Evolutionary conservation across 1,140 invertebrate species (phyloP).

Genomic region (Drosophila sulfurigaster): DNA sequence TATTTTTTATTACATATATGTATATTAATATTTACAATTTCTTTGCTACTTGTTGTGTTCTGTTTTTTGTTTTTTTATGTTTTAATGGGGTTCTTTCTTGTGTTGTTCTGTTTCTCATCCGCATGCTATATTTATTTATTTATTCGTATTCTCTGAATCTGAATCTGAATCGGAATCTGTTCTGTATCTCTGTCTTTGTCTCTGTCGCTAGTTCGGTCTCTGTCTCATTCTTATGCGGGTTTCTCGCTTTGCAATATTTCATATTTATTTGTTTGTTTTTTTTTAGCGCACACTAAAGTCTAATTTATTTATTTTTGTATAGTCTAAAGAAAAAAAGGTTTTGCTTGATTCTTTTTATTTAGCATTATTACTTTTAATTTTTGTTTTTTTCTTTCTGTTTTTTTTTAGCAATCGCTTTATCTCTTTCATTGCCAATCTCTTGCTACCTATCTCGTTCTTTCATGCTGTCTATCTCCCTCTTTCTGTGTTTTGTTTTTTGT

Average conservation of each 20-base stretch:
- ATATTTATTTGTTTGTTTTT: slow-evolving; percentile 40
- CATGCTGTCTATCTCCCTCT: background rate
- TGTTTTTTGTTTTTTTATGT: slow-evolving; percentile 1
- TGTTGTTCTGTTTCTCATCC: slow-evolving; percentile 8
- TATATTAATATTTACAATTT: slow-evolving; percentile 75
- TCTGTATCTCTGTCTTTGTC: slow-evolving; percentile 4
- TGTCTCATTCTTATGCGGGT: slow-evolving; percentile 18
- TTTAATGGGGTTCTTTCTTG: slow-evolving; percentile 45
- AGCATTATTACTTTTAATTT: slow-evolving; percentile 4
- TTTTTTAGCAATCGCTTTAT: slow-evolving; percentile 15
- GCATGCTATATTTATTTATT: background rate
- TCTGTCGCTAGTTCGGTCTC: slow-evolving; percentile 10
- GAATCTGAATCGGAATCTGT: background rate
- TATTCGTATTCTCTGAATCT: background rate
- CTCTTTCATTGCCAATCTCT: slow-evolving; percentile 7
- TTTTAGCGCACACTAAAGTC: slow-evolving; percentile 52
- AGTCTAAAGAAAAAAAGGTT: slow-evolving; percentile 67
- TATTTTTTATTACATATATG: slow-evolving; percentile 44
- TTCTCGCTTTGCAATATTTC: slow-evolving; percentile 49
- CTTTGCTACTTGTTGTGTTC: slow-evolving; percentile 58
- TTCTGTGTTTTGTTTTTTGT: background rate
- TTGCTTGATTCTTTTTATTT: slow-evolving; percentile 23
- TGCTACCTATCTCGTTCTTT: slow-evolving; percentile 8
- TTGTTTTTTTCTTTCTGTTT: slow-evolving; percentile 4
- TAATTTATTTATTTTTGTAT: slow-evolving; percentile 57